A percentile compares a stretch with the other conserved stretches of the same genome.
Conservation (phyloP, 1,140 invertebrate species). For the Pseudomyrmex flavicornis region DNA sequence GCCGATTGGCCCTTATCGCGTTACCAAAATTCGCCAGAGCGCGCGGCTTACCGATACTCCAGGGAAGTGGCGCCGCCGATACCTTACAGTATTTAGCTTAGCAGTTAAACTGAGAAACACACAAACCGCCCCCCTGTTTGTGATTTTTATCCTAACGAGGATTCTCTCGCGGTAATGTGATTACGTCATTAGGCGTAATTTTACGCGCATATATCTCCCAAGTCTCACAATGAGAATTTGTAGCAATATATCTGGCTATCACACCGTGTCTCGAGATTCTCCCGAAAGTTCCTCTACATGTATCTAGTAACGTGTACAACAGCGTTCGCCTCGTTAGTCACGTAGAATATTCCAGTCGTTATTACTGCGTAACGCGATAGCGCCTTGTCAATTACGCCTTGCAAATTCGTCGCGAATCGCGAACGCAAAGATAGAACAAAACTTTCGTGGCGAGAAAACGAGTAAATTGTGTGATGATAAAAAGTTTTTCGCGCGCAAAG, state of each 20-base stretch:
- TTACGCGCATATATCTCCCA: not conserved
- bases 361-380: not conserved
- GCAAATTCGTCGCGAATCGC: slow-evolving; percentile 21
- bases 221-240: not conserved
- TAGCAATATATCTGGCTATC: not conserved
- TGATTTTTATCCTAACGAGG: slow-evolving; percentile 2
- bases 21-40: too few species aligned
- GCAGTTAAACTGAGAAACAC: not conserved
- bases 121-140: not conserved
- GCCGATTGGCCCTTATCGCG: too few species aligned
- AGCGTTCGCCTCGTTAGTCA: slow-evolving; percentile 36
- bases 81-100: too few species aligned
- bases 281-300: slow-evolving; percentile 19
- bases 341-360: slow-evolving; percentile 18
- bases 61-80: too few species aligned
- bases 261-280: slow-evolving; percentile 15
- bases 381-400: not conserved
- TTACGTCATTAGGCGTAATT: slow-evolving; percentile 48
- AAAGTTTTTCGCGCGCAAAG: slow-evolving; percentile 17
- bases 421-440: not conserved
- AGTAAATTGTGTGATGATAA: slow-evolving; percentile 7
- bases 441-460: slow-evolving; percentile 15
- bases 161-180: slow-evolving; percentile 18
- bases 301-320: not conserved
- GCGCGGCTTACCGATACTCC: too few species aligned